Conservation (phyloP, 2,797 vertebrate species). For the Novumbra hubbsi region DNA sequence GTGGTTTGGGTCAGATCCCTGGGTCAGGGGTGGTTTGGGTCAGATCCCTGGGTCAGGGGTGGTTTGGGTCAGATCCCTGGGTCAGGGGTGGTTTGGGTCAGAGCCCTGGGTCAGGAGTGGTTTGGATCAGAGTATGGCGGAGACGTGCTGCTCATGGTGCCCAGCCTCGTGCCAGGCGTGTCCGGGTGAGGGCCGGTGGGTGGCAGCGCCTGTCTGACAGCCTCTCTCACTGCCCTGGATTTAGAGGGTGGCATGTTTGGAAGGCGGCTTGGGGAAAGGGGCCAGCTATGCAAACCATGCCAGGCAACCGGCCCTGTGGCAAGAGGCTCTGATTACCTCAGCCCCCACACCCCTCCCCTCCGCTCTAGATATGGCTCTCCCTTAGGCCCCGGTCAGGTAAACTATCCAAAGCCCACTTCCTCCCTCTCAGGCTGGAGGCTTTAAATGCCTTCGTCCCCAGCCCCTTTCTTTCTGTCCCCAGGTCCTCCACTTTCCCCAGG, state of each 20-base stretch:
- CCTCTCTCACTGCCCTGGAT: neutral
- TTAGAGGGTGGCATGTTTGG: conserved; percentile 22
- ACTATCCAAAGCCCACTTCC: conserved; percentile 66
- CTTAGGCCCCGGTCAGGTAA: conserved; percentile 60
- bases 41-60: too few species aligned
- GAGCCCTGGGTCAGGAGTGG: too few species aligned
- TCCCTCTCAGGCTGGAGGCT: conserved; percentile 34
- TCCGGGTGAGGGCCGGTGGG: conserved; percentile 2
- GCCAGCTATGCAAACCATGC: conserved; percentile 56
- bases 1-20: too few species aligned
- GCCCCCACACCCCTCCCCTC: neutral
- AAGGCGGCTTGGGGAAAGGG: conserved; percentile 9
- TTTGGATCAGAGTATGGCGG: too few species aligned
- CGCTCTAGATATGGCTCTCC: conserved; percentile 40
- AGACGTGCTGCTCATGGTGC: neutral
- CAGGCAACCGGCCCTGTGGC: conserved; percentile 38
- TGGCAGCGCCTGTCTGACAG: conserved; percentile 6
- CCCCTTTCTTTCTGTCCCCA: conserved; percentile 12
- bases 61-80: too few species aligned
- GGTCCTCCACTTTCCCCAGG: conserved; percentile 25
- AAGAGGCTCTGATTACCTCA: conserved; percentile 36
- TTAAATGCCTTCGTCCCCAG: conserved; percentile 44
- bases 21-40: too few species aligned
- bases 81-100: too few species aligned
- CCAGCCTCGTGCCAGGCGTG: conserved; percentile 9